A percentile compares a stretch with the other conserved stretches of the same genome.
Evolutionary conservation across 2,797 vertebrate species (phyloP).

Genomic region (Scomberomorus guttatus): DNA sequence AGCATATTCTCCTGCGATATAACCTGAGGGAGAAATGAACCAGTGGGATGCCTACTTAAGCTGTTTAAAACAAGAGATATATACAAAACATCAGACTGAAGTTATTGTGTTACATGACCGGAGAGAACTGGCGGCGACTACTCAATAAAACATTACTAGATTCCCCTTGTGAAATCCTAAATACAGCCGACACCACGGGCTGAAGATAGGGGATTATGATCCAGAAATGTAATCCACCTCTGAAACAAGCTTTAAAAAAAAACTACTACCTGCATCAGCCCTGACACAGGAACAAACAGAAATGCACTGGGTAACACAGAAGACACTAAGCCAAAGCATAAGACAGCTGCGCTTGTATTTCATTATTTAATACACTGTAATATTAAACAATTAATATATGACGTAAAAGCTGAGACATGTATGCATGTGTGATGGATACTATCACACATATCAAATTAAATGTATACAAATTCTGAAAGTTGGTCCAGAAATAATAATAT

Average conservation of each 20-base stretch:
- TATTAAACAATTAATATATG: background rate
- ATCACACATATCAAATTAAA: background rate
- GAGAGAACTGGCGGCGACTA: constrained; percentile 51
- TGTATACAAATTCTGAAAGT: background rate
- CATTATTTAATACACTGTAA: background rate
- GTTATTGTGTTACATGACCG: constrained; percentile 58
- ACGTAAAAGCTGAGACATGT: background rate
- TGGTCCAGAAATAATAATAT: too few relatives aligned
- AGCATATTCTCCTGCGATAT: constrained; percentile 56
- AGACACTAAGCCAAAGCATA: background rate
- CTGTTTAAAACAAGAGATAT: constrained; percentile 64
- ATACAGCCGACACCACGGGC: constrained; percentile 40
- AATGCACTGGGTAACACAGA: background rate
- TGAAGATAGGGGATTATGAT: constrained; percentile 59
- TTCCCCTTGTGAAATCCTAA: constrained; percentile 56
- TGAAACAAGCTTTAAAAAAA: constrained; percentile 55
- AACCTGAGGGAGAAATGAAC: constrained; percentile 63
- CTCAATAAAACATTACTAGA: constrained; percentile 67
- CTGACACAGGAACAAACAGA: constrained; percentile 5
- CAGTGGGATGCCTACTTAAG: constrained; percentile 60
- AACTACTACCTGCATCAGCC: background rate
- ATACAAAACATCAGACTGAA: constrained; percentile 56
- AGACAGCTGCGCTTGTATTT: background rate
- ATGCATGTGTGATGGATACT: background rate
- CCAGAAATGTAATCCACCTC: constrained; percentile 66